Evolutionary conservation across 2,113 vertebrate genomes (phyloP).

Genomic region (Gadus macrocephalus): DNA sequence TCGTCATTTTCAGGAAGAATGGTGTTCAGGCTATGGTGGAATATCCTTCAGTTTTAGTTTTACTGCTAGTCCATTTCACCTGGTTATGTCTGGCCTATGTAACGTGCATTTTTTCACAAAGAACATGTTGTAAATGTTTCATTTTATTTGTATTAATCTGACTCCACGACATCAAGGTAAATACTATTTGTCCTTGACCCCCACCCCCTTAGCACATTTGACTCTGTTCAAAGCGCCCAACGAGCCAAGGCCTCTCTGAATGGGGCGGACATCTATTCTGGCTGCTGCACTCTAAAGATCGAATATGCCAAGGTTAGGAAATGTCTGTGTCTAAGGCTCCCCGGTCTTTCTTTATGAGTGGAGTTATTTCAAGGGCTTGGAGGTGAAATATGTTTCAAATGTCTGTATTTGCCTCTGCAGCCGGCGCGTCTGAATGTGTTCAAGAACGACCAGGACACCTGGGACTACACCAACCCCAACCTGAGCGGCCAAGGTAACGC

Average conservation of each 20-base stretch:
- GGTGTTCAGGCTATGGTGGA: conserved; percentile 96
- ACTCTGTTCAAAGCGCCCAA: conserved; percentile 93
- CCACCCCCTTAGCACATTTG: conserved; percentile 71
- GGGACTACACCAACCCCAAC: conserved; percentile 95
- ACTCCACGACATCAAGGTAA: neutral
- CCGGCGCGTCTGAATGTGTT: conserved; percentile 94
- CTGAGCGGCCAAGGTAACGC: conserved; percentile 91
- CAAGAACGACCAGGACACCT: conserved; percentile 97
- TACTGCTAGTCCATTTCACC: neutral
- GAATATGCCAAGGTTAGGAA: conserved; percentile 90
- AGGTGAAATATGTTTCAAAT: neutral
- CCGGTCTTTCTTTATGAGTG: neutral
- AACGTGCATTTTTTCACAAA: no score
- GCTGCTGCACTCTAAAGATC: conserved; percentile 94
- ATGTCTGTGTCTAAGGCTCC: neutral
- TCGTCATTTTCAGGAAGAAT: conserved; percentile 97
- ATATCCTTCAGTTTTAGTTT: conserved; percentile 81
- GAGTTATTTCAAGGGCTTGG: no score
- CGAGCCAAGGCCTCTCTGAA: conserved; percentile 93
- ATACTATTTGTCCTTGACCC: conserved; percentile 71
- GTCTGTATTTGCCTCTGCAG: conserved; percentile 56
- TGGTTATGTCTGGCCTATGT: no score
- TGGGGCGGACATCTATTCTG: conserved; percentile 94
- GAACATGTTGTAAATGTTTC: no score
- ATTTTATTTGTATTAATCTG: no score